A percentile compares a stretch with the other conserved stretches of the same genome.
phyloP scores from a whole-genome alignment of 2,797 vertebrate species.

The Diplodus puntazzo region DNA sequence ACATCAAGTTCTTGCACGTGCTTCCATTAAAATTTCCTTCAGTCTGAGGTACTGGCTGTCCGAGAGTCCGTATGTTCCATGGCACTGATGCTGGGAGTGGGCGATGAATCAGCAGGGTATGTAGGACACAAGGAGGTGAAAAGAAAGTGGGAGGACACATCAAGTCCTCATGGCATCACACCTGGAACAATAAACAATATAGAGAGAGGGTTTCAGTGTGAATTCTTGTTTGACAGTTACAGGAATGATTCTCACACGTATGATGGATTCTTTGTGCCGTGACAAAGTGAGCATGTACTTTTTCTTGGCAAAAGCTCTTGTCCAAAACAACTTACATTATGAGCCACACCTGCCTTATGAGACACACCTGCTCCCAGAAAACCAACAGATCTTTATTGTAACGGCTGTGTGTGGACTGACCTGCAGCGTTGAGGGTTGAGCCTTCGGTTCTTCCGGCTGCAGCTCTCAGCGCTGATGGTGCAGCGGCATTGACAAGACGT shows the following conservation, averaged over 20 bases:
- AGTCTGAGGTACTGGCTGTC: slow-evolving; percentile 49
- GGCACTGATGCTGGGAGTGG: slow-evolving; percentile 60
- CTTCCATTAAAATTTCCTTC: slow-evolving; percentile 53
- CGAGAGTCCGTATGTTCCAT: slow-evolving; percentile 32
- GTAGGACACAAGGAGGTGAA: slow-evolving; percentile 38
- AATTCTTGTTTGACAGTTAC: neutral
- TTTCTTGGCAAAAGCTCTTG: neutral
- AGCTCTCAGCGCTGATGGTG: slow-evolving; percentile 76
- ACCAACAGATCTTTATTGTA: neutral
- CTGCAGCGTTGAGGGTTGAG: slow-evolving; percentile 85
- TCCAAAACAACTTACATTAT: neutral
- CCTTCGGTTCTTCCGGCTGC: slow-evolving; percentile 76
- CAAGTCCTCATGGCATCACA: slow-evolving; percentile 78
- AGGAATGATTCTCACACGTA: slow-evolving; percentile 6
- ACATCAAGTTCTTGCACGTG: slow-evolving; percentile 49
- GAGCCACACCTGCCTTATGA: too few relatives aligned
- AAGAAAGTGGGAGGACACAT: slow-evolving; percentile 39
- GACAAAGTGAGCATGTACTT: neutral
- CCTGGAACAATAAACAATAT: slow-evolving; percentile 66
- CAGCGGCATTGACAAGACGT: slow-evolving; percentile 82
- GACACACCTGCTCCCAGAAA: too few relatives aligned
- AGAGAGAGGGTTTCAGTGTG: slow-evolving; percentile 20
- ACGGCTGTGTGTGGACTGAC: slow-evolving; percentile 65
- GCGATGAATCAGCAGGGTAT: slow-evolving; percentile 51
- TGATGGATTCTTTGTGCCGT: neutral